phyloP scores from a whole-genome alignment of 1,140 invertebrate genomes.

The Tetramorium simillimum region DNA sequence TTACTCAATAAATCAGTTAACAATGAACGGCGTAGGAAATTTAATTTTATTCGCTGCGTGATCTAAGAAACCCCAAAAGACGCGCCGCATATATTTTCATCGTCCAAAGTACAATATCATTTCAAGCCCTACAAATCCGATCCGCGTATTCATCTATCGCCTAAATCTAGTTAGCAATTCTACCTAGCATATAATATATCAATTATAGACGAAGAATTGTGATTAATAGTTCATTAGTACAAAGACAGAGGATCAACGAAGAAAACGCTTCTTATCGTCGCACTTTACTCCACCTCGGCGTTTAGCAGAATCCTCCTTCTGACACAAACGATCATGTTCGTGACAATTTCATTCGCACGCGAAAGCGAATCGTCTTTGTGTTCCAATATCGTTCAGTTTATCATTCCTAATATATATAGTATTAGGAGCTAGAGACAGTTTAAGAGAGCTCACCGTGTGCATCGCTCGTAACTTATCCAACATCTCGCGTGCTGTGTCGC shows the following conservation, averaged over 20 bases:
- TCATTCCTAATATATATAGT: no score
- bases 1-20: background rate
- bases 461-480: conserved; percentile 23
- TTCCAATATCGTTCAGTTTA: background rate
- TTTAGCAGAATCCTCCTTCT: conserved; percentile 32
- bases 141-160: background rate
- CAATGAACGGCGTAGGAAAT: background rate
- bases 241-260: background rate
- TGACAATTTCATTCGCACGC: background rate
- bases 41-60: background rate
- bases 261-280: background rate
- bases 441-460: conserved; percentile 18
- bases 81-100: background rate
- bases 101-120: conserved; percentile 1
- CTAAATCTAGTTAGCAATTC: conserved; percentile 18
- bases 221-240: conserved; percentile 7
- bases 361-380: background rate
- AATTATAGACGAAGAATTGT: background rate
- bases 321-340: conserved; percentile 11
- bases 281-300: background rate
- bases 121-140: background rate
- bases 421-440: background rate
- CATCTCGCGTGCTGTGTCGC: conserved; percentile 15
- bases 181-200: background rate
- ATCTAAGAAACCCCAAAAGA: conserved; percentile 1